Evolutionary conservation across 2,797 vertebrate species (phyloP), one percentile per base, ranked within the genome.

Genomic region (Mycteria americana): DNA sequence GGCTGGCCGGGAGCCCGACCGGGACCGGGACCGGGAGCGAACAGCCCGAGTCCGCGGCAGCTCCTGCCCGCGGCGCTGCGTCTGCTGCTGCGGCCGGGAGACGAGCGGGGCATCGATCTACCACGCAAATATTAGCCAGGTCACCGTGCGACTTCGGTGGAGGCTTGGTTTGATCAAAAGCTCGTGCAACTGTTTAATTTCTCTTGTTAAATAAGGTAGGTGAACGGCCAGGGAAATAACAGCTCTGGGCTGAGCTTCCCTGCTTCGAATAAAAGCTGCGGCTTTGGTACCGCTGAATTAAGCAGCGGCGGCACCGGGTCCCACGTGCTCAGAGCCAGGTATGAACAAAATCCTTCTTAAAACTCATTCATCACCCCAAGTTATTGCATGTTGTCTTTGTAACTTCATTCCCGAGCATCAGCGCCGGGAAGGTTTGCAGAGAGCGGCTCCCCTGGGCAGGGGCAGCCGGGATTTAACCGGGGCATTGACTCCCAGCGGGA

Each of bases 61-160:
- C 48, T 62, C 69, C 59, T 18, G 41, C 48, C 21, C 9, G 2
- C 0, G 6, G 33, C 3, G 9, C 48, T 24, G 57, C 2, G 0
- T 2, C 76, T 43, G 68, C 56, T 41, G 18, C 33, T 39, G 60
- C 2, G 0, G 39, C 56, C 25, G 2, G 1, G 14, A 56, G 63
- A 27, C 0, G 6, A 18, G 12, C 3, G 2, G 11, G 57, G 51
- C 90, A 82, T 82, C 4, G 37, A 72, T 59, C 37, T 5, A 3
- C 48, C 76, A 3, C 0, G 18, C 28, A 51, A 64, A 70, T 41
- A 82, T 73, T 46, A 74, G 43, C 76, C 78, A 31, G 80, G 65
- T 53, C 18, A 27, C 30, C 10, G 1, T 13, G 28, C 17, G 54
- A 22, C 51, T 60, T 14, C 16, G 7, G 41, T 1, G 24, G 45